phyloP scores from a whole-genome alignment of 2,797 vertebrate genomes.

The Austrolebias charrua region DNA sequence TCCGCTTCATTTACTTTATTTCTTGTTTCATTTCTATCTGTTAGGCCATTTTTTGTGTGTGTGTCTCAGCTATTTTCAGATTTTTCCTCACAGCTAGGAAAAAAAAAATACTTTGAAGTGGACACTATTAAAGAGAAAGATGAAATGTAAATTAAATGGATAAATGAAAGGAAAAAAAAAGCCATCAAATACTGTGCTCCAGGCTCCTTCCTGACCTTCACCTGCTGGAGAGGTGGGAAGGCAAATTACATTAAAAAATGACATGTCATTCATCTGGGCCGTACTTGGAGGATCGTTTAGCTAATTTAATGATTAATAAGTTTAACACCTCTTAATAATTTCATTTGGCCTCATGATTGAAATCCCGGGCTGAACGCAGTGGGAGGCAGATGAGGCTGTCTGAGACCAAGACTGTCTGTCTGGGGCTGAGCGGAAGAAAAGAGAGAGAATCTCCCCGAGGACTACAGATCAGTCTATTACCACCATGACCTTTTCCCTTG shows the following conservation, averaged over 20 bases:
- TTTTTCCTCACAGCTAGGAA: background rate
- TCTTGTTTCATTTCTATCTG: conserved; percentile 5
- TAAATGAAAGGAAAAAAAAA: conserved; percentile 49
- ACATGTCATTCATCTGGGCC: conserved; percentile 92
- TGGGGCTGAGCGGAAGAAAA: conserved; percentile 29
- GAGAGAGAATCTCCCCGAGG: conserved; percentile 82
- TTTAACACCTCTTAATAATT: conserved; percentile 99
- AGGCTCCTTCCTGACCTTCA: conserved; percentile 90
- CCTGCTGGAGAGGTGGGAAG: conserved; percentile 87
- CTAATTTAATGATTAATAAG: conserved; percentile 99
- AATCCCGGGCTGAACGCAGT: conserved; percentile 88
- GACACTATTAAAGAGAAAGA: conserved; percentile 18
- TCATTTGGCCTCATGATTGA: conserved; percentile 95
- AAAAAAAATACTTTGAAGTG: conserved; percentile 12
- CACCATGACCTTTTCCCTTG: conserved; percentile 91
- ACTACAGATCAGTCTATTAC: conserved; percentile 98
- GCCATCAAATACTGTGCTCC: conserved; percentile 79
- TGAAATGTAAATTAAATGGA: conserved; percentile 17
- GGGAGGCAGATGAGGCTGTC: conserved; percentile 88
- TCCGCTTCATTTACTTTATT: conserved; percentile 5
- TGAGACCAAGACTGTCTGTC: conserved; percentile 62
- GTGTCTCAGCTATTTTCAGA: background rate
- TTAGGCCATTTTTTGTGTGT: conserved; percentile 4
- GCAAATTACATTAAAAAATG: conserved; percentile 97
- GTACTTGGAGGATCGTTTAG: conserved; percentile 96